Evolutionary conservation across 2,797 vertebrate species (phyloP), one percentile per base, ranked within the genome.

Genomic region (Sparidentex hasta): DNA sequence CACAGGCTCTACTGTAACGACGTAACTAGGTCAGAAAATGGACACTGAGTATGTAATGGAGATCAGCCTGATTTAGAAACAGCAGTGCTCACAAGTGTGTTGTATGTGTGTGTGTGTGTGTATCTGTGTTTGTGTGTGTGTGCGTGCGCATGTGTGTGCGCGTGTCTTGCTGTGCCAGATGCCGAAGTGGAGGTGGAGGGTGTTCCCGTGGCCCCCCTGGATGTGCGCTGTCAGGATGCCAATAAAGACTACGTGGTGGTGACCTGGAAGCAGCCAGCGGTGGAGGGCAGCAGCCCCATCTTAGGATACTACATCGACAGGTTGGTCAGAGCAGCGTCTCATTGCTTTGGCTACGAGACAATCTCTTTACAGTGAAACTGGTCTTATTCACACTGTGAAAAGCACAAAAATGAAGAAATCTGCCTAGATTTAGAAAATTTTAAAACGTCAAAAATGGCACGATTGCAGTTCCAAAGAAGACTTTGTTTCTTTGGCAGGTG

Each of bases 201-300:
- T 14, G 96, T 96, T 72, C 98, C 98, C 0, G 97, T 97, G 0
- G 96, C 98, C 44, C 98, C 98, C 4, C 89, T 99, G 86, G 97
- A 99, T 80, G 98, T 99, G 70, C 87, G 90, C 44, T 97, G 97
- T 86, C 94, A 98, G 71, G 98, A 99, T 90, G 97, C 96, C 88
- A 99, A 99, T 93, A 99, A 99, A 89, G 98, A 99, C 87, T 99
- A 99, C 77, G 97, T 99, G 88, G 97, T 98, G 87, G 96, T 99
- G 76, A 98, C 98, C 76, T 99, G 98, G 98, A 99, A 98, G 93
- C 98, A 99, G 92, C 98, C 98, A 0, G 97, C 98, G 61, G 95
- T 99, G 1, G 98, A 99, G 85, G 96, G 98, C 88, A 97, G 97
- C 83, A 98, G 96, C 88, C 21, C 96, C 84, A 96, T 99, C 86